Evolutionary conservation across 1,140 invertebrate genomes (phyloP), one percentile per base, ranked within the genome.

Genomic region (Idris sp.): DNA sequence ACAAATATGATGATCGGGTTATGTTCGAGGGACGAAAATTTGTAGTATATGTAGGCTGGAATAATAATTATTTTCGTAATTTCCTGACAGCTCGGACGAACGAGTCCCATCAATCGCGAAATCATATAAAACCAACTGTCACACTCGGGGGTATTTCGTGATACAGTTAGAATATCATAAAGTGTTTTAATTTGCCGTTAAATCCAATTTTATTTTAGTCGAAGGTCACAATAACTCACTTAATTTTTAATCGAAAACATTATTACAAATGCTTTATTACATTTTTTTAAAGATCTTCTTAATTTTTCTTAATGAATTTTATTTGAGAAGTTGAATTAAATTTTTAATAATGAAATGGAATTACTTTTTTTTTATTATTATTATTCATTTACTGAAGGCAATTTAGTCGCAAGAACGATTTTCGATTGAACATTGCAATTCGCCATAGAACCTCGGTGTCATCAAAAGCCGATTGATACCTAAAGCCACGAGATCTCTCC

Each of bases 41-140:
- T 36, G 33, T 35, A 54, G 62, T 41, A 49, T 43, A 38, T 43
- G 72, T 41, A 61, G 59, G 65, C 71, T 48, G 69, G 80, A n/a
- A 81, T 84, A 80, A 83, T 83, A 83, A 85, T 84, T 85, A 84
- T 84, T 85, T 84, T 84, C 83, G 80, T 84, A 81, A 85, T 85
- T 85, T 85, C 82, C 82, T 83, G 81, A 77, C 75, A 83, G 81
- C 79, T 77, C 54, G 56, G 36, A 64, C 59, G 74, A 64, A 31
- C 51, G 69, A 65, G 80, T 69, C 72, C 76, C 81, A 83, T 84
- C 82, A 84, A 83, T 83, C 78, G 68, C 77, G 74, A 80, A 83
- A 84, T 85, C 80, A 82, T 83, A 84, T 85, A 85, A n/a, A 83
- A 84, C 81, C 79, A 76, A 84, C 80, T 83, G 80, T 84, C 82